These are phyloP conservation scores for Aythya baeri DNA, from an alignment of 2,113 vertebrate genomes.

Conservation along the genomic window DNA sequence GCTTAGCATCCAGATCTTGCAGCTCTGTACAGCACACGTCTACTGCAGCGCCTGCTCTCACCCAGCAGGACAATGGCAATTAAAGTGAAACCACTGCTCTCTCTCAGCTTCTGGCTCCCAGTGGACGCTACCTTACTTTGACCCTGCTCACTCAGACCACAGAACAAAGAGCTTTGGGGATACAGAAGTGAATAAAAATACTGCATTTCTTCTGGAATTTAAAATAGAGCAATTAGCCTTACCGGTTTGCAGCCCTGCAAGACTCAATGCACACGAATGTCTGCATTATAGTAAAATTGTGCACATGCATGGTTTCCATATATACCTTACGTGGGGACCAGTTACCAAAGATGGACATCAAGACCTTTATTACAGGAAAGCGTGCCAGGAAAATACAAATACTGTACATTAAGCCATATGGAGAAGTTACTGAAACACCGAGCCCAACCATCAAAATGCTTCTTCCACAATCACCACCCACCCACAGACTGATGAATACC, in stretches of 20 bases:
- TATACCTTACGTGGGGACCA: background rate
- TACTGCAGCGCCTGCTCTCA: background rate
- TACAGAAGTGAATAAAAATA: background rate
- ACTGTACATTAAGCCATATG: constrained; percentile 19
- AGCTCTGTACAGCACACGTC: background rate
- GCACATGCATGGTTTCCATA: background rate
- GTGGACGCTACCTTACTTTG: background rate
- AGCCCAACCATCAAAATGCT: constrained; percentile 15
- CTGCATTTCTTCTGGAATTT: background rate
- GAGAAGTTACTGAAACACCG: constrained; percentile 1
- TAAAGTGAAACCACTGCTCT: background rate
- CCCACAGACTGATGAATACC: constrained; percentile 41
- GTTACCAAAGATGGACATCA: constrained; percentile 52
- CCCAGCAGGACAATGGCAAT: background rate
- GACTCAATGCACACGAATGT: background rate
- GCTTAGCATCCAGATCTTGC: background rate
- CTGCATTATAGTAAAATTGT: background rate
- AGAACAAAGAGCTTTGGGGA: background rate
- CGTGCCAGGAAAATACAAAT: constrained; percentile 31
- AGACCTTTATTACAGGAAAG: background rate
- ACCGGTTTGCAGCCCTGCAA: background rate
- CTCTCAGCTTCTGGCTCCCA: background rate
- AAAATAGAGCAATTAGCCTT: constrained; percentile 11
- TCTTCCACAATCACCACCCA: constrained; percentile 16
- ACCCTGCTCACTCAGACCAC: background rate